Evolutionary conservation across 2,888 invertebrate genomes (phyloP).

Genomic region (Proisotoma minuta): DNA sequence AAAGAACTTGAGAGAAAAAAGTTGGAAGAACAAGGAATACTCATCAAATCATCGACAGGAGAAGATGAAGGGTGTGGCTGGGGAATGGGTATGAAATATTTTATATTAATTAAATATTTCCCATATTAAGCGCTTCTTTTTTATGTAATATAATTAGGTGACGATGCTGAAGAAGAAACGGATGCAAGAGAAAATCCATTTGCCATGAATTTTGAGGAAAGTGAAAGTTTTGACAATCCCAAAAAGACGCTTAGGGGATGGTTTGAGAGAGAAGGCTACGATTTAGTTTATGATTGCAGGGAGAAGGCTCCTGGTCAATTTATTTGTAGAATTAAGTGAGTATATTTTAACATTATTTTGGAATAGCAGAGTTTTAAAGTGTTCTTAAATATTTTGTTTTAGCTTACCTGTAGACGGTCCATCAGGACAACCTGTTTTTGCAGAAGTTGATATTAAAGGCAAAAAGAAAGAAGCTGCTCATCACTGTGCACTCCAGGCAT

Average conservation of each 20-base stretch:
- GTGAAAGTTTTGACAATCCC: constrained; percentile 85
- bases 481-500: constrained; percentile 92
- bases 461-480: constrained; percentile 91
- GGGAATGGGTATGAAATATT: constrained; percentile 71
- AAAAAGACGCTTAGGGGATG: constrained; percentile 90
- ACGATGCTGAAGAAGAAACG: constrained; percentile 81
- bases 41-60: neutral
- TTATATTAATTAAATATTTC: neutral
- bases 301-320: constrained; percentile 83
- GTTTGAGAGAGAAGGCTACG: constrained; percentile 88
- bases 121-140: neutral
- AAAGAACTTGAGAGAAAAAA: constrained; percentile 44
- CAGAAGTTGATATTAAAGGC: constrained; percentile 80
- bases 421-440: constrained; percentile 68
- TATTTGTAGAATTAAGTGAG: constrained; percentile 66
- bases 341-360: constrained; percentile 16
- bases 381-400: constrained; percentile 6
- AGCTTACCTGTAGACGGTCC: constrained; percentile 73
- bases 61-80: constrained; percentile 70
- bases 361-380: neutral
- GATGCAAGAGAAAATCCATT: constrained; percentile 76
- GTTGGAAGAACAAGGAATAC: constrained; percentile 43
- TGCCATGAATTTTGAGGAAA: constrained; percentile 53
- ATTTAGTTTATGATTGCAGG: constrained; percentile 77
- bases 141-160: constrained; percentile 51